Conservation (phyloP, 1,140 invertebrate genomes). For the Trachymyrmex septentrionalis region DNA sequence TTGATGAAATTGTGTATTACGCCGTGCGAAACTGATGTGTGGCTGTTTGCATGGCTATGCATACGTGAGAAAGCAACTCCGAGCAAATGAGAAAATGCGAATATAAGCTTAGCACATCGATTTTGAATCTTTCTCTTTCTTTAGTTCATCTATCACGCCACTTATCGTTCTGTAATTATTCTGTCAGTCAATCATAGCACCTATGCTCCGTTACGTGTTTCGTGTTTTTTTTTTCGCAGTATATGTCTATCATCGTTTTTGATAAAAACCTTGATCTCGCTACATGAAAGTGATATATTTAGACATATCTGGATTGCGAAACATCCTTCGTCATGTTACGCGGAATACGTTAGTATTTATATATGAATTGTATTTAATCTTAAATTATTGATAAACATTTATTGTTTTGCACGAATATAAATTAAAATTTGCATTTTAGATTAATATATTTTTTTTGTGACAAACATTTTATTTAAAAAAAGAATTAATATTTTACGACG, state of each 20-base stretch:
- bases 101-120: conserved; percentile 20
- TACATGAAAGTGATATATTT: conserved; percentile 9
- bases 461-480: neutral
- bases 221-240: conserved; percentile 42
- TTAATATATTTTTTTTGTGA: neutral
- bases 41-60: neutral
- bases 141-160: neutral
- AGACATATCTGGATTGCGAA: neutral
- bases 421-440: neutral
- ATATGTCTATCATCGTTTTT: conserved; percentile 35
- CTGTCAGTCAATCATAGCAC: conserved; percentile 62
- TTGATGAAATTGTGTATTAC: conserved; percentile 50
- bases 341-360: neutral
- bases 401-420: neutral
- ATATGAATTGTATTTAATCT: no score
- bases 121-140: conserved; percentile 30
- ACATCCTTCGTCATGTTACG: neutral
- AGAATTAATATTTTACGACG: neutral
- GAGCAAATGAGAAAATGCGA: neutral
- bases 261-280: conserved; percentile 13
- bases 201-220: neutral
- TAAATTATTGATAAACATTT: neutral
- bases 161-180: conserved; percentile 63
- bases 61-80: neutral
- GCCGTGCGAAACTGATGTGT: conserved; percentile 4